Evolutionary conservation across 2,113 vertebrate genomes (phyloP).

Genomic region (Etheostoma cragini): DNA sequence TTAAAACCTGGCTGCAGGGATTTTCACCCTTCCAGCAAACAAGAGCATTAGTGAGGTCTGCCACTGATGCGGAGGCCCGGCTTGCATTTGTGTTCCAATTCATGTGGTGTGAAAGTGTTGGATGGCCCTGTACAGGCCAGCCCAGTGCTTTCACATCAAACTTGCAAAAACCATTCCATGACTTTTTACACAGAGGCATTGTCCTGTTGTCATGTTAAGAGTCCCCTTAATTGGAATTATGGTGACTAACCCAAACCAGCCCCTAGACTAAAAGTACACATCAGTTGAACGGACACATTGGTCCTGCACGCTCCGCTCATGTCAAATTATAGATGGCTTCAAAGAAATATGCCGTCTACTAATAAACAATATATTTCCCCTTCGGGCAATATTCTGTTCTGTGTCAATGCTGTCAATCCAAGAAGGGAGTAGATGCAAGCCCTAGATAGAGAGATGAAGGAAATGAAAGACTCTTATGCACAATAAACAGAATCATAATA

Average conservation of each 20-base stretch:
- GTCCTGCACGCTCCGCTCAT: neutral
- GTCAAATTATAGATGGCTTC: neutral
- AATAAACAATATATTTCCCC: neutral
- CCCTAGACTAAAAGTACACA: neutral
- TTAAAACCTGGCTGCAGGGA: slow-evolving; percentile 8
- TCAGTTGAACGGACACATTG: neutral
- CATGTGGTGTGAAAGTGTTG: slow-evolving; percentile 23
- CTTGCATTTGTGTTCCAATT: neutral
- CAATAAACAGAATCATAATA: slow-evolving; percentile 81
- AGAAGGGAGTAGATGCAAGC: slow-evolving; percentile 6
- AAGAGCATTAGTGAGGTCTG: slow-evolving; percentile 17
- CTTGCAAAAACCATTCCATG: neutral
- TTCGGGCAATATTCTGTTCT: neutral
- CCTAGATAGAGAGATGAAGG: slow-evolving; percentile 35
- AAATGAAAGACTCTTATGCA: slow-evolving; percentile 60
- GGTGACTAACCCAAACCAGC: neutral
- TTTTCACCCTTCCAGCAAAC: slow-evolving; percentile 27
- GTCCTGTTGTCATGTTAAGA: neutral
- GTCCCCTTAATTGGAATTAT: neutral
- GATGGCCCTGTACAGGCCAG: neutral
- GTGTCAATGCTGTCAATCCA: slow-evolving; percentile 9
- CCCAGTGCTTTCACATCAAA: neutral
- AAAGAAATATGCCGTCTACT: neutral
- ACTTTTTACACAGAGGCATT: slow-evolving; percentile 2
- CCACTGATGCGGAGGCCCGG: slow-evolving; percentile 17